phyloP scores from a whole-genome alignment of 1,140 invertebrate genomes.

The Drosophila hydei region DNA sequence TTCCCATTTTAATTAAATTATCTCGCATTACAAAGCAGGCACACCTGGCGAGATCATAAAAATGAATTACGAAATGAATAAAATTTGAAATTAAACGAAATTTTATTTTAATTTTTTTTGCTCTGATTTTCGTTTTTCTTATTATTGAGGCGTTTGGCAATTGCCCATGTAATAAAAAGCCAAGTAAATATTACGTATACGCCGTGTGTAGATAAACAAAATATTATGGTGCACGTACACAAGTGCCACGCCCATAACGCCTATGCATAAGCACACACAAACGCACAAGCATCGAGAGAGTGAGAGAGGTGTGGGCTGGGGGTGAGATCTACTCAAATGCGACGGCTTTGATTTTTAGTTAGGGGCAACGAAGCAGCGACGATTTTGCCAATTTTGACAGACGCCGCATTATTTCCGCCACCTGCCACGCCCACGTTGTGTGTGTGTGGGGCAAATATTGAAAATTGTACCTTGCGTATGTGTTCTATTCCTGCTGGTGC shows the following conservation, averaged over 20 bases:
- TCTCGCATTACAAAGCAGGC: slow-evolving; percentile 12
- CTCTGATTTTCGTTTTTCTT: slow-evolving; percentile 28
- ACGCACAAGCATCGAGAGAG: background rate
- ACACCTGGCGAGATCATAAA: slow-evolving; percentile 58
- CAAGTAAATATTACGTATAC: slow-evolving; percentile 73
- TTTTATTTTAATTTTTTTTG: slow-evolving; percentile 64
- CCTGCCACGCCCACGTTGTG: slow-evolving; percentile 60
- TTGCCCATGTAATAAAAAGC: slow-evolving; percentile 70
- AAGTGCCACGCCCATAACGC: slow-evolving; percentile 40
- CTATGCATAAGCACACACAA: slow-evolving; percentile 9
- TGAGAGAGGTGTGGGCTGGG: background rate
- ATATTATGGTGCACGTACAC: slow-evolving; percentile 72
- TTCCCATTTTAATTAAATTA: too few relatives aligned
- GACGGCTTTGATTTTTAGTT: slow-evolving; percentile 78
- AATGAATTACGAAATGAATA: slow-evolving; percentile 56
- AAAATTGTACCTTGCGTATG: slow-evolving; percentile 60
- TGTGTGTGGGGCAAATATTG: slow-evolving; percentile 61
- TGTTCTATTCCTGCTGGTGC: slow-evolving; percentile 46
- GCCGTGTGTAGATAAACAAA: slow-evolving; percentile 58
- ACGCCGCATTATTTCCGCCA: slow-evolving; percentile 75
- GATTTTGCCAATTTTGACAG: slow-evolving; percentile 82
- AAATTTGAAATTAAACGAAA: slow-evolving; percentile 78
- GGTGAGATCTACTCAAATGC: slow-evolving; percentile 35
- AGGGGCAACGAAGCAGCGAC: slow-evolving; percentile 55
- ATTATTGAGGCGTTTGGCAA: slow-evolving; percentile 64